Conservation (phyloP, 2,113 vertebrate genomes). For the Chlorodrepanis virens region DNA sequence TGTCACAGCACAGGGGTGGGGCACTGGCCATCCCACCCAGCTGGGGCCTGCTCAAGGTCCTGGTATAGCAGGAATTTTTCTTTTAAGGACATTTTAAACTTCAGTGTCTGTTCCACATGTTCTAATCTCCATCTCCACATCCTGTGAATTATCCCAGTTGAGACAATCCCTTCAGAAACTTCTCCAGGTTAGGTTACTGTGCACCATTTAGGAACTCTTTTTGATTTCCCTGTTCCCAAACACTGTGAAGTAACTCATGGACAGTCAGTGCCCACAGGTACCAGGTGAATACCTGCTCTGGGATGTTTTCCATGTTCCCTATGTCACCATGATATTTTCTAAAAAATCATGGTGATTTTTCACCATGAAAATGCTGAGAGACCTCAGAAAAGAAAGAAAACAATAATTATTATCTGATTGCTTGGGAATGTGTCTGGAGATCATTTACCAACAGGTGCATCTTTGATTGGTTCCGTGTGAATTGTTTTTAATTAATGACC, state of each 20-base stretch:
- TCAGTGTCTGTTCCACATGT: not conserved
- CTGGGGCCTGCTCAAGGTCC: not conserved
- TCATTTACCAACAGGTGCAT: too few relatives aligned
- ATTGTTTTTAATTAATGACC: too few relatives aligned
- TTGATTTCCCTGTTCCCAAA: not conserved
- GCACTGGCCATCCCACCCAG: not conserved
- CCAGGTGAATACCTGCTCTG: not conserved
- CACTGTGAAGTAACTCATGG: not conserved
- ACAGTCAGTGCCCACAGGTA: not conserved
- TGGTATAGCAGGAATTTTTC: not conserved
- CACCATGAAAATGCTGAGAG: too few relatives aligned
- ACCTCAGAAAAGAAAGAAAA: too few relatives aligned
- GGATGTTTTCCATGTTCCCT: not conserved
- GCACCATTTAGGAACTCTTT: not conserved
- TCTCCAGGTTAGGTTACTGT: not conserved
- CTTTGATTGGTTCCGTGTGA: too few relatives aligned
- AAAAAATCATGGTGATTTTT: too few relatives aligned
- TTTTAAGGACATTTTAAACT: not conserved
- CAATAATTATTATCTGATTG: too few relatives aligned
- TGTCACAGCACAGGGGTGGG: not conserved
- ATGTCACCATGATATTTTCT: too few relatives aligned
- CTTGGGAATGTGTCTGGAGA: too few relatives aligned
- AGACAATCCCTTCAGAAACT: not conserved
- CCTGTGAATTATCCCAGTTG: not conserved
- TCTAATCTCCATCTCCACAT: rapidly evolving